Evolutionary conservation across 2,797 vertebrate genomes (phyloP).

Genomic region (Periparus ater): DNA sequence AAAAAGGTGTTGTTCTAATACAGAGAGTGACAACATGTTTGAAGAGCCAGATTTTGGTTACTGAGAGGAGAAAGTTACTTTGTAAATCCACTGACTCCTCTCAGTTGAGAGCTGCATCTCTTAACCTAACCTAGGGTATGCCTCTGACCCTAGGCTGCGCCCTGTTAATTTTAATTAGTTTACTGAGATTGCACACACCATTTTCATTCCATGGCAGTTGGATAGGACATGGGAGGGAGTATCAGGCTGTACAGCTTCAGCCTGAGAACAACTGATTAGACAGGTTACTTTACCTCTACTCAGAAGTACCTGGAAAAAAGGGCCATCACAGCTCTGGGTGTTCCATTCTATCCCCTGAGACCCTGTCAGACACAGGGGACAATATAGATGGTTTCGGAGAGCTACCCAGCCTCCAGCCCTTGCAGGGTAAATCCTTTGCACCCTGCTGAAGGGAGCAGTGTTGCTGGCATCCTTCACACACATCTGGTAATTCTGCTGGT

Average conservation of each 20-base stretch:
- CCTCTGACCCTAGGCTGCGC: neutral
- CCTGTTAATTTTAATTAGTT: neutral
- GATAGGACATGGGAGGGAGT: neutral
- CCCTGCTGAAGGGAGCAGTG: neutral
- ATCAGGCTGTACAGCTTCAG: neutral
- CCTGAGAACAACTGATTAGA: neutral
- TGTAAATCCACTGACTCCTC: neutral
- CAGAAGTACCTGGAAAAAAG: neutral
- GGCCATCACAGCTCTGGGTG: fast-evolving
- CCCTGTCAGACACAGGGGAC: neutral
- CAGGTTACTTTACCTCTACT: neutral
- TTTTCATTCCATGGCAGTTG: neutral
- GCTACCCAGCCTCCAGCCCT: fast-evolving
- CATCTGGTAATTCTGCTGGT: neutral
- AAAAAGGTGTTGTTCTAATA: neutral
- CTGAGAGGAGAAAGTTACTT: neutral
- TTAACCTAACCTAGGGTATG: neutral
- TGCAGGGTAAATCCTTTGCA: neutral
- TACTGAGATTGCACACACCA: neutral
- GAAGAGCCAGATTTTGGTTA: neutral
- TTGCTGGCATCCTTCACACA: neutral
- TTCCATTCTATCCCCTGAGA: neutral
- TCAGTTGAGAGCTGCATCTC: neutral
- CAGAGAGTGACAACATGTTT: neutral
- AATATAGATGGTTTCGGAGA: neutral